Evolutionary conservation across 1,140 invertebrate genomes (phyloP), one percentile per base, ranked within the genome.

Genomic region (Diorhabda carinulata): DNA sequence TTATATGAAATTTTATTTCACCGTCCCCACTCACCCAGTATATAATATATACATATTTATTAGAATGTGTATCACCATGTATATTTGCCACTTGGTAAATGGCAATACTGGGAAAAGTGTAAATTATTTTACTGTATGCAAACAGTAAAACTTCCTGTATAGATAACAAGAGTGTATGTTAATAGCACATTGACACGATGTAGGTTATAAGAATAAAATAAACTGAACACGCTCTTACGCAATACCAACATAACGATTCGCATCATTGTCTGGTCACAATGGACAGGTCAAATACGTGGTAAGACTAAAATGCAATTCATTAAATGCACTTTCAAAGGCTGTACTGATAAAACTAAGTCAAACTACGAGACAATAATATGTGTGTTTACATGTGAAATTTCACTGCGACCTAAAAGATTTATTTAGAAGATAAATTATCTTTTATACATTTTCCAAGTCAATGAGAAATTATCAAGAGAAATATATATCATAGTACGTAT

Each of bases 171-270:
- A 66, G 61, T 72, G 67, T 72, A 69, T 72, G 68, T 72, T 69
- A 72, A 72, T 69, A 69, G 70, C 67, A 69, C 68, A 69, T 72
- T 72, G 70, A 72, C 70, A 69, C 67, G 70, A 72, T 66, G 70
- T 72, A 72, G 70, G 70, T 72, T 72, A 72, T n/a, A 71, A 67
- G 66, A 72, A 69, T 72, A 72, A 69, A 69, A 58, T 44, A 64
- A 62, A 69, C 64, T 66, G 43, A 44, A 66, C 67, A 71, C 66
- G 70, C 70, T 44, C 52, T 65, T 65, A 58, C 57, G 61, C 40
- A 63, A 68, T 63, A 41, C 52, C 45, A 43, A 65, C 25, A 41
- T 8, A 65, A 44, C 61, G 64, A 58, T 71, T 68, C 66, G 67
- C 66, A 63, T 67, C 66, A 64, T 68, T 71, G 67, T 68, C 66